These are phyloP conservation scores for Drosophila bocki DNA, from an alignment of 1,140 invertebrate species.

Conservation along the genomic window DNA sequence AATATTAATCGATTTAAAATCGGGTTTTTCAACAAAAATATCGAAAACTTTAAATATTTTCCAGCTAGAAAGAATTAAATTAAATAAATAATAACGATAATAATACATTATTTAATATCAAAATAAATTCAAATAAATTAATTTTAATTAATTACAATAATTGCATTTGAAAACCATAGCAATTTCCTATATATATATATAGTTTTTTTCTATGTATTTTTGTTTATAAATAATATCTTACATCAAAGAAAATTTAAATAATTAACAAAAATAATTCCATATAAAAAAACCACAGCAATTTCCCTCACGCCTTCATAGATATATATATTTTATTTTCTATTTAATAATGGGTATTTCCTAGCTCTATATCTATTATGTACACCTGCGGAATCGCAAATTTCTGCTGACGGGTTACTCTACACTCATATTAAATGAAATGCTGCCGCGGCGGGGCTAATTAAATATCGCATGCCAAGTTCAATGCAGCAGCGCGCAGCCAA, in stretches of 20 bases:
- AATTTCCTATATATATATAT: too few species aligned
- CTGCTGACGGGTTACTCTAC: constrained; percentile 12
- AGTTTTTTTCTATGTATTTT: too few species aligned
- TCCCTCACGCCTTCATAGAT: background rate
- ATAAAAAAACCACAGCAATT: background rate
- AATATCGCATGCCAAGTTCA: constrained; percentile 70
- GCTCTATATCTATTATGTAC: constrained; percentile 1
- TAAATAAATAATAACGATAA: too few species aligned
- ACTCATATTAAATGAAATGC: constrained; percentile 34
- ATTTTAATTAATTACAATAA: too few species aligned
- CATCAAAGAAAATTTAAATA: background rate
- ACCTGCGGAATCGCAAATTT: background rate
- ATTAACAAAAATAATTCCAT: background rate
- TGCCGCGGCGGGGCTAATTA: constrained; percentile 45
- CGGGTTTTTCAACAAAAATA: background rate
- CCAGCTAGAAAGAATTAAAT: too few species aligned
- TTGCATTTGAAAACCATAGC: too few species aligned
- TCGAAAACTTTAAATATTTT: background rate
- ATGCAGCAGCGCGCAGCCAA: constrained; percentile 42
- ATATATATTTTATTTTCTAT: background rate
- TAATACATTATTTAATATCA: too few species aligned
- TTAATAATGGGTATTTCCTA: constrained; percentile 3
- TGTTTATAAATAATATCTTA: background rate
- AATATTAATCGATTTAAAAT: background rate
- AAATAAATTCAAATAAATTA: too few species aligned